Evolutionary conservation across 2,797 vertebrate genomes (phyloP).

Genomic region (Smutsia gigantea): DNA sequence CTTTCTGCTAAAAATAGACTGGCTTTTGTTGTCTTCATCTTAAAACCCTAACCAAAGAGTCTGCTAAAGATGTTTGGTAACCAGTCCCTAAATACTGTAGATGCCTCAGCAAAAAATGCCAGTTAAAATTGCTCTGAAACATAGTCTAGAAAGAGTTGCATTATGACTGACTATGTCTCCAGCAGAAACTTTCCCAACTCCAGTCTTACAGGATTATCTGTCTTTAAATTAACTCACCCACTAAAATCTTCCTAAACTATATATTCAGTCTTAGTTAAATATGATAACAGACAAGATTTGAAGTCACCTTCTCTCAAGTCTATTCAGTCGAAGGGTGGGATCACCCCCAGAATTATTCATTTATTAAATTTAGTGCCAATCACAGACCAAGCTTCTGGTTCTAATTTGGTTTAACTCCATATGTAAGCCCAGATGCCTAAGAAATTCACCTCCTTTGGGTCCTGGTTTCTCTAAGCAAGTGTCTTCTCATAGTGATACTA

Average conservation of each 20-base stretch:
- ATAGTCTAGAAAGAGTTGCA: background rate
- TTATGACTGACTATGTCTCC: background rate
- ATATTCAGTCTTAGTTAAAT: background rate
- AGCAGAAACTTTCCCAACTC: background rate
- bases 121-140: background rate
- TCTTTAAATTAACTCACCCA: background rate
- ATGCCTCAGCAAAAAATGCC: background rate
- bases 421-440: background rate
- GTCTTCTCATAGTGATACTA: background rate
- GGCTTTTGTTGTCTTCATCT: background rate
- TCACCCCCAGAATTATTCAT: background rate
- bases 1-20: conserved; percentile 32
- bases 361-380: background rate
- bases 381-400: background rate
- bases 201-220: background rate
- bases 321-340: background rate
- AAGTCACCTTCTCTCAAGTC: background rate
- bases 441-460: background rate
- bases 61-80: background rate
- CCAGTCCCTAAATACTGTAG: background rate
- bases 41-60: background rate
- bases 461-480: background rate
- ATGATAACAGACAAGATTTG: background rate
- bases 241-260: background rate
- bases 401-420: background rate